phyloP scores from a whole-genome alignment of 2,797 vertebrate species.

The Phrynocephalus guinanensis region DNA sequence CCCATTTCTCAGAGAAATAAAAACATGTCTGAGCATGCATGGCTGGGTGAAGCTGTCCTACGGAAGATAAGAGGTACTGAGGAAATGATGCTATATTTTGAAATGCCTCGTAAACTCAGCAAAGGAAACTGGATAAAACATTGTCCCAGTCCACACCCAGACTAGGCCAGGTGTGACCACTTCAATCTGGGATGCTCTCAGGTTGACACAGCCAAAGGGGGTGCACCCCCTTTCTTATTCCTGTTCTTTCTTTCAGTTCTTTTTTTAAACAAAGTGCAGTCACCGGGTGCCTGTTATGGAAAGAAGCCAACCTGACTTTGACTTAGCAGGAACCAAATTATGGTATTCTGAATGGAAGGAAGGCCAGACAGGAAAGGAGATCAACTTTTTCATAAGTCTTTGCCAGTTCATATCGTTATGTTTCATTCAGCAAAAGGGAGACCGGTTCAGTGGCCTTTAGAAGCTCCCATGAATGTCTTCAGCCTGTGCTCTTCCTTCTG shows the following conservation, averaged over 20 bases:
- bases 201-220: no score
- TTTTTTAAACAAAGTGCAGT: neutral
- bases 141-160: no score
- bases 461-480: neutral
- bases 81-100: no score
- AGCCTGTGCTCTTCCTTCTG: neutral
- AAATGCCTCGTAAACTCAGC: no score
- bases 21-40: no score
- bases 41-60: no score
- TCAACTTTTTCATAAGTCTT: neutral
- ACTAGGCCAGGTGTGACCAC: no score
- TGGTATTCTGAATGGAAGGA: neutral
- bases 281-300: neutral
- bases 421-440: constrained; percentile 9
- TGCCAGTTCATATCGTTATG: neutral
- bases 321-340: neutral
- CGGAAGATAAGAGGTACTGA: no score
- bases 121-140: no score
- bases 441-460: neutral
- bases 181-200: no score
- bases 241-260: no score
- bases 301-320: constrained; percentile 15
- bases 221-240: neutral
- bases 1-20: no score
- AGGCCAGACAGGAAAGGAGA: constrained; percentile 10